These are phyloP conservation scores for Ceyx erithaca DNA, from an alignment of 2,797 vertebrate genomes.

Conservation along the genomic window DNA sequence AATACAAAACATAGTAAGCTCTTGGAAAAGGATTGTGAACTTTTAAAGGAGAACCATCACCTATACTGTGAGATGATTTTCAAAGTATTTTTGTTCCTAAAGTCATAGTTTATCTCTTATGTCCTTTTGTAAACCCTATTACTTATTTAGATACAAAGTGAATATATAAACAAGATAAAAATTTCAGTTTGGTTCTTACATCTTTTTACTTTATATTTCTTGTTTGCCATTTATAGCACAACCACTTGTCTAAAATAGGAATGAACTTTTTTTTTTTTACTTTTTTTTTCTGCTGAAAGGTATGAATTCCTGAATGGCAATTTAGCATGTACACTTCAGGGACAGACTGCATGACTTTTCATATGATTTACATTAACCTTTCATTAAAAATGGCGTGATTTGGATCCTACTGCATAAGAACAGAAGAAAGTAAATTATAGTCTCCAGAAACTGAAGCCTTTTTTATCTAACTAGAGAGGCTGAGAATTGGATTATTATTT, in stretches of 20 bases:
- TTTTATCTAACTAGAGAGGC: background rate
- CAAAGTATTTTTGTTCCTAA: background rate
- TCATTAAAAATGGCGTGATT: conserved; percentile 22
- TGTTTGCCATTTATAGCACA: background rate
- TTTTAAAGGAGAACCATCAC: background rate
- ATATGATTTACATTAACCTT: conserved; percentile 46
- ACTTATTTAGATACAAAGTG: background rate
- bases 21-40: background rate
- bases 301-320: conserved; percentile 48
- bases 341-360: conserved; percentile 25
- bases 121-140: background rate
- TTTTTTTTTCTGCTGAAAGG: background rate
- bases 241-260: background rate
- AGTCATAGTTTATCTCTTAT: background rate
- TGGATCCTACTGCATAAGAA: background rate
- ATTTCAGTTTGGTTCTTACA: background rate
- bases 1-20: background rate
- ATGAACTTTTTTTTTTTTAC: background rate
- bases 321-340: conserved; percentile 6
- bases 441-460: conserved; percentile 12
- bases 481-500: background rate
- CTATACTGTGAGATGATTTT: background rate
- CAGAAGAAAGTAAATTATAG: background rate
- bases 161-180: background rate
- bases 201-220: background rate